Evolutionary conservation across 2,888 invertebrate species (phyloP).

Genomic region (Rhodophaea formosa): DNA sequence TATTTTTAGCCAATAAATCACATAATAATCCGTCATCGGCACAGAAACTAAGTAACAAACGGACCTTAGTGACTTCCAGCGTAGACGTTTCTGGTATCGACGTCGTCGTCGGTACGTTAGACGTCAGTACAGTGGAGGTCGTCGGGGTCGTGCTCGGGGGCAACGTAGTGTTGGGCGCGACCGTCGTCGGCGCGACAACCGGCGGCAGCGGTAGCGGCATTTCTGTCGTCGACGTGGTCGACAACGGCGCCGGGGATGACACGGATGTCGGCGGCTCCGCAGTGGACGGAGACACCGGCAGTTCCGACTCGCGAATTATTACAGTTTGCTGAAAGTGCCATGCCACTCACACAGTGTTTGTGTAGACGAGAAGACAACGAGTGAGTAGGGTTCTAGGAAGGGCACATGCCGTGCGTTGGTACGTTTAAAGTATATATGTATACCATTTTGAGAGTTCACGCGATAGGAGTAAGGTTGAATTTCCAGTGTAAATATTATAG

Average conservation of each 20-base stretch:
- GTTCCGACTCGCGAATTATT: conserved; percentile 73
- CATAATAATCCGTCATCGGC: too few relatives aligned
- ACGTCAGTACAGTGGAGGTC: conserved; percentile 37
- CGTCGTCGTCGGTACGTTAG: conserved; percentile 48
- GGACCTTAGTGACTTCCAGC: conserved; percentile 66
- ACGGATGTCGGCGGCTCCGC: conserved; percentile 47
- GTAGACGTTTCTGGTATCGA: conserved; percentile 55
- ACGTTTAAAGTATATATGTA: conserved; percentile 17
- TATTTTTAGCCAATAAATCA: too few relatives aligned
- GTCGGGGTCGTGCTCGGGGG: conserved; percentile 31
- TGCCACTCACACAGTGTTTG: conserved; percentile 76
- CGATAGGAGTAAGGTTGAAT: not conserved
- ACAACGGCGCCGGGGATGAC: conserved; percentile 44
- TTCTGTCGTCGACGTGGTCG: conserved; percentile 40
- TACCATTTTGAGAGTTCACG: not conserved
- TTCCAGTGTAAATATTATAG: not conserved
- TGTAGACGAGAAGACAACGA: conserved; percentile 57
- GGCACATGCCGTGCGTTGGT: conserved; percentile 10
- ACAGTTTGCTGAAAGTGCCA: conserved; percentile 81
- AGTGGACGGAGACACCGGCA: conserved; percentile 45
- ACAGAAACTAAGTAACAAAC: conserved; percentile 29
- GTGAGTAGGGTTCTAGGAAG: not conserved
- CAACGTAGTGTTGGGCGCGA: conserved; percentile 13
- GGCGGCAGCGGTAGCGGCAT: conserved; percentile 32
- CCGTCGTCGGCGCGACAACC: conserved; percentile 17